Percentiles rank a stretch among this genome's conserved stretches.
Evolutionary conservation across 1,140 invertebrate genomes (phyloP).

Genomic region (Theocolax elegans): DNA sequence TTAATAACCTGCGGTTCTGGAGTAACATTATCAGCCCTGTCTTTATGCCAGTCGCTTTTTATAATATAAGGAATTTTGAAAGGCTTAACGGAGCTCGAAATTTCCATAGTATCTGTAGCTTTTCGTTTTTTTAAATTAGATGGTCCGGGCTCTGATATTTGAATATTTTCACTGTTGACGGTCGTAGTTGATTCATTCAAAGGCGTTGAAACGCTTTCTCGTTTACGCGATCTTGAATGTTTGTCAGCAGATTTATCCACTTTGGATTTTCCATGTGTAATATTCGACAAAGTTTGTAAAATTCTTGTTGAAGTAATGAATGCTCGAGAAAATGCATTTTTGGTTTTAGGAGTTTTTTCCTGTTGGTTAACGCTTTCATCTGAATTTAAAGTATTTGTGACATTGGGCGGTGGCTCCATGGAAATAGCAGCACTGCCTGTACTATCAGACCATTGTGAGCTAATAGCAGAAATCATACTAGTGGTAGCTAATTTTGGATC

Average conservation of each 20-base stretch:
- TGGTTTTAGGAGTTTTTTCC: constrained; percentile 26
- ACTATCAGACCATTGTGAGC: constrained; percentile 62
- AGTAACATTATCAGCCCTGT: background rate
- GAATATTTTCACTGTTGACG: background rate
- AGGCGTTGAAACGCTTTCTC: background rate
- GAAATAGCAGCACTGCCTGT: constrained; percentile 50
- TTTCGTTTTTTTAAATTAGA: constrained; percentile 57
- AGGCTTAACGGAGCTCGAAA: constrained; percentile 44
- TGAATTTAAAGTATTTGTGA: constrained; percentile 48
- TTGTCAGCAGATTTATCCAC: constrained; percentile 13
- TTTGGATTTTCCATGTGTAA: constrained; percentile 51
- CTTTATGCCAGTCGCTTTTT: background rate
- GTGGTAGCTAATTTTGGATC: constrained; percentile 31
- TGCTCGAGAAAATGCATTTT: constrained; percentile 50
- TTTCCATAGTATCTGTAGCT: constrained; percentile 49
- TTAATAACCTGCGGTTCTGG: background rate
- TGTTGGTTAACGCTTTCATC: constrained; percentile 49
- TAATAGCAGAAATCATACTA: constrained; percentile 49
- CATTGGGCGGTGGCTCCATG: constrained; percentile 53
- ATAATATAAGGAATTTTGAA: constrained; percentile 55
- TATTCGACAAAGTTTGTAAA: constrained; percentile 60
- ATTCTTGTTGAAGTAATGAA: constrained; percentile 62
- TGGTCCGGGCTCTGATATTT: constrained; percentile 1
- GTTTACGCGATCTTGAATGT: background rate
- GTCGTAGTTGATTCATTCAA: background rate